phyloP scores from a whole-genome alignment of 2,113 vertebrate species.

The Hyperopisus bebe region DNA sequence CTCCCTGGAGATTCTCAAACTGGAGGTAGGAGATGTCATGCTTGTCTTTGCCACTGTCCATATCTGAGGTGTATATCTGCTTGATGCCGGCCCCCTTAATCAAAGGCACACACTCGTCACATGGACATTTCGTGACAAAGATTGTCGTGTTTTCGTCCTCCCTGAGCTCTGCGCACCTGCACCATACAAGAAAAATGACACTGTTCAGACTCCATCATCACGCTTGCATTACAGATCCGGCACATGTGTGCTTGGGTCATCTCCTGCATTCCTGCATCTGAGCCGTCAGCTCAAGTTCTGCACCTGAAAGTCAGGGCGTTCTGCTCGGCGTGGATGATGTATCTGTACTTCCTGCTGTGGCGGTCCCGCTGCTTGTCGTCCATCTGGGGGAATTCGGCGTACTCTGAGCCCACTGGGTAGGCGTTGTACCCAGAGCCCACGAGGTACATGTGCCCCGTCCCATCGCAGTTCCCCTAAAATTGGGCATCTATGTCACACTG shows the following conservation, averaged over 20 bases:
- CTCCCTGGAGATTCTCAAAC: slow-evolving; percentile 68
- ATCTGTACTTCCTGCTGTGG: slow-evolving; percentile 85
- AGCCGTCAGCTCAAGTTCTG: neutral
- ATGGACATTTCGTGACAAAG: slow-evolving; percentile 92
- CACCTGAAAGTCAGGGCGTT: slow-evolving; percentile 95
- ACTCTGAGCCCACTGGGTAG: slow-evolving; percentile 83
- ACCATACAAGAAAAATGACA: slow-evolving; percentile 30
- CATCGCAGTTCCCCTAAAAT: slow-evolving; percentile 66
- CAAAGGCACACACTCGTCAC: slow-evolving; percentile 89
- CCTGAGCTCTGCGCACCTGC: slow-evolving; percentile 77
- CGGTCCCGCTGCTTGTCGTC: slow-evolving; percentile 83
- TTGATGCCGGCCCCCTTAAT: slow-evolving; percentile 86
- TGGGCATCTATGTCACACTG: neutral
- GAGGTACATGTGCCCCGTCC: slow-evolving; percentile 74
- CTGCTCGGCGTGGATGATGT: slow-evolving; percentile 90
- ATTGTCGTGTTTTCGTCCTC: slow-evolving; percentile 77
- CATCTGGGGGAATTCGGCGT: slow-evolving; percentile 90
- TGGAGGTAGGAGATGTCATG: slow-evolving; percentile 88
- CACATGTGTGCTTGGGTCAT: neutral
- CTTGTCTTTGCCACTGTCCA: slow-evolving; percentile 83
- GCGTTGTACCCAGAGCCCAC: slow-evolving; percentile 91
- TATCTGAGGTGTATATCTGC: slow-evolving; percentile 83
- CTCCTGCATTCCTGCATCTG: neutral
- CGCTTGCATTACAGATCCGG: neutral
- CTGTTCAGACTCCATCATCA: neutral